Base-by-base conservation (phyloP, 2,113 vertebrate species). In the Isurus oxyrinchus region DNA sequence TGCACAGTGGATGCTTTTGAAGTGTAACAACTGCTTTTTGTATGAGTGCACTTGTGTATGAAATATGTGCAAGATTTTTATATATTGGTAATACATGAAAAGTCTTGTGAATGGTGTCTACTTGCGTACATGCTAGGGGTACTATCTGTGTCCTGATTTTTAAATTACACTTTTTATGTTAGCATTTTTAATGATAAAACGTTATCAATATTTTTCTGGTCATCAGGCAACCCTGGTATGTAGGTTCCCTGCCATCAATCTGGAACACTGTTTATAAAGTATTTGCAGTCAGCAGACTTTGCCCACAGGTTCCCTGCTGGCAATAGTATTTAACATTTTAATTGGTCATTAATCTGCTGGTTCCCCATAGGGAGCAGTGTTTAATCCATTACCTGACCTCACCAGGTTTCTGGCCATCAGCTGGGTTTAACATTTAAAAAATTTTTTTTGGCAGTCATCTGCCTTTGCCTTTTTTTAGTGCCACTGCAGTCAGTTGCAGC, bases 301-400 rank as follows among this genome's bases (percentile, higher is more conserved):
- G 61, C 90, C 14, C 19, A 40, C 90, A 63, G 59, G 90, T 66
- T 63, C 35, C 90, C 35, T 63, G 90, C 35, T n/a, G 59, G 59
- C 90, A 40, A 94, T 6, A 40, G 35, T 94, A 94, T 94, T 94
- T 66, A 63, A 94, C 59, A 63, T 94, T 94, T 94, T 94, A 94
- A 66, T 40, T 94, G 59, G 35, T n/a, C 57, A 40, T 63, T 84
- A 84, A 49, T 23, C 81, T 84, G 81, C 16, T 94, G 59, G 59
- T 94, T 94, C 90, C 35, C 90, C 14, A 35, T 55, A 61, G 88
- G 88, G 59, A 94, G 19, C 19, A 8, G 59, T 94, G 59, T 94
- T 94, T 94, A 63, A 94, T 94, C n/a, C 90, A 61, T n/a, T 93
- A 63, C 57, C 8, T 19, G 14, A 8, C 90, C 90, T 94, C 90